A percentile compares a stretch with the other conserved stretches of the same genome.
Conservation (phyloP, 1,140 invertebrate species). For the Heliconius congener region DNA sequence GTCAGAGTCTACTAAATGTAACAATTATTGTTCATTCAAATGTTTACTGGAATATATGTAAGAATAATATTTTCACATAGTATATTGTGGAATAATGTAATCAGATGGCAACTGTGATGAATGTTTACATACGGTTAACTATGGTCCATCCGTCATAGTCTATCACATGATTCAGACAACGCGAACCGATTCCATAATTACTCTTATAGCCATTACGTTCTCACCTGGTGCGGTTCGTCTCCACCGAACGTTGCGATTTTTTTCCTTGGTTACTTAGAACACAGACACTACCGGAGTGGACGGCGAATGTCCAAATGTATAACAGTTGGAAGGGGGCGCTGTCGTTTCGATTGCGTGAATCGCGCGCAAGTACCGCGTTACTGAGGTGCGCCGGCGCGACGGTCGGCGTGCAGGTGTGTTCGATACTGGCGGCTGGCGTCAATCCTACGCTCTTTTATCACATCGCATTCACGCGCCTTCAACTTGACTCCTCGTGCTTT, state of each 20-base stretch:
- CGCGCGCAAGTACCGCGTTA: constrained; percentile 47
- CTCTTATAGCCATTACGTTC: constrained; percentile 49
- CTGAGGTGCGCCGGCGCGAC: constrained; percentile 60
- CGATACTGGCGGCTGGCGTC: constrained; percentile 70
- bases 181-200: constrained; percentile 57
- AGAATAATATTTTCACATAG: not conserved
- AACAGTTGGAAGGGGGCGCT: constrained; percentile 50
- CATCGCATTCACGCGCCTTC: constrained; percentile 68
- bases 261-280: constrained; percentile 49
- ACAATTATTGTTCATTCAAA: not conserved
- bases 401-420: constrained; percentile 54
- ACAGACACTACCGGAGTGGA: constrained; percentile 64
- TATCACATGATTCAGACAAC: constrained; percentile 62
- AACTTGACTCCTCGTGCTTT: constrained; percentile 64
- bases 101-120: constrained; percentile 10
- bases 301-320: constrained; percentile 50
- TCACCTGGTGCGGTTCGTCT: constrained; percentile 59
- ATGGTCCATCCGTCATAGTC: constrained; percentile 23
- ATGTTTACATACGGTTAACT: constrained; percentile 15
- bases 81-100: not conserved
- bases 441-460: constrained; percentile 69
- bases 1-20: not conserved
- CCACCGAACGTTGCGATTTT: constrained; percentile 43
- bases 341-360: constrained; percentile 49
- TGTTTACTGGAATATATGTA: not conserved